phyloP scores from a whole-genome alignment of 2,888 invertebrate species.

The Callyntrura guangdongensis region DNA sequence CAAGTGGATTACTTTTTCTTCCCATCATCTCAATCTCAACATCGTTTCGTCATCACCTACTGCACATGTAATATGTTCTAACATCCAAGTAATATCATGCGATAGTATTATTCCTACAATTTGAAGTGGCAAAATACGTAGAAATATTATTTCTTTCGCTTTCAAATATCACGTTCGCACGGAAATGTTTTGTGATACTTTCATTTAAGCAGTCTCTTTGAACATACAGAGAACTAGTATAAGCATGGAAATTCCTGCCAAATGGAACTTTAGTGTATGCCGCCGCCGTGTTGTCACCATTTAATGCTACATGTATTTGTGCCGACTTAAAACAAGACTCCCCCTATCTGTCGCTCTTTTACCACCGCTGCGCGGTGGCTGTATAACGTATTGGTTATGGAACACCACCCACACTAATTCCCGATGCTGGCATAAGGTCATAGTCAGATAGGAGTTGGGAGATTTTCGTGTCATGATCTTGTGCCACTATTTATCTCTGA shows the following conservation, averaged over 20 bases:
- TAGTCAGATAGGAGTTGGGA: conserved; percentile 49
- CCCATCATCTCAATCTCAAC: not conserved
- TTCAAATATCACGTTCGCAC: not conserved
- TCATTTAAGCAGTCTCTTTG: not conserved
- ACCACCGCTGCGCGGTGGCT: not conserved
- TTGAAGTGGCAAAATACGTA: not conserved
- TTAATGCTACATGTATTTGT: conserved; percentile 5
- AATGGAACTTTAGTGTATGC: conserved; percentile 47
- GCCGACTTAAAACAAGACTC: conserved; percentile 11
- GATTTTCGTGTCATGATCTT: conserved; percentile 73
- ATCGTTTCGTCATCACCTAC: conserved; percentile 21
- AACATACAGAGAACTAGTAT: no score
- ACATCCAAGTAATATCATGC: no score
- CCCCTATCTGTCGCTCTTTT: not conserved
- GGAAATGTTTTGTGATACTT: not conserved
- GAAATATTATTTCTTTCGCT: not conserved
- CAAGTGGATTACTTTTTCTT: not conserved
- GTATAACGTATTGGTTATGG: conserved; percentile 2
- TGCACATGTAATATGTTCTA: no score
- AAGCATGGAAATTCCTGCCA: conserved; percentile 37
- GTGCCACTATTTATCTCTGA: conserved; percentile 46
- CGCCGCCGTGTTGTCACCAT: not conserved
- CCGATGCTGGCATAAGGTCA: conserved; percentile 50
- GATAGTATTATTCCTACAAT: no score
- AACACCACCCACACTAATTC: conserved; percentile 65